Evolutionary conservation across 1,140 invertebrate species (phyloP).

Genomic region (Sweltsa coloradensis): DNA sequence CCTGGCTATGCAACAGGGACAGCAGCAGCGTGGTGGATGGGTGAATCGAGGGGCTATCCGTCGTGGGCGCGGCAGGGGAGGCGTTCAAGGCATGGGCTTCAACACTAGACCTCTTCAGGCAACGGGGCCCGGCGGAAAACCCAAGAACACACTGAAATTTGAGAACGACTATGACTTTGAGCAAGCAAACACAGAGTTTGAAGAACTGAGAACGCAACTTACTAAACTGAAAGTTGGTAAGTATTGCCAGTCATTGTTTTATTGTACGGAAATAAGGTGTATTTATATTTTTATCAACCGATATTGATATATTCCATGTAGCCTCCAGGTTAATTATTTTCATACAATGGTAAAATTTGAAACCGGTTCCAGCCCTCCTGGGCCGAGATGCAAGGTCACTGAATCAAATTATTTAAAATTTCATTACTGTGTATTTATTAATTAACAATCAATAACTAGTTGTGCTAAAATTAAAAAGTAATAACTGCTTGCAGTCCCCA

Average conservation of each 20-base stretch:
- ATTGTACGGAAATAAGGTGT: conserved; percentile 19
- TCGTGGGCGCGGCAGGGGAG: conserved; percentile 23
- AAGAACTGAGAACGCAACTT: conserved; percentile 76
- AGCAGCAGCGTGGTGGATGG: conserved; percentile 13
- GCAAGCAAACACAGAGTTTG: conserved; percentile 91
- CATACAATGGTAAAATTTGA: background rate
- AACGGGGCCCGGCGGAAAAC: conserved; percentile 23
- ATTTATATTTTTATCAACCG: conserved; percentile 11
- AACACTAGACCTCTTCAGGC: conserved; percentile 14
- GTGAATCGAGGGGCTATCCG: conserved; percentile 9
- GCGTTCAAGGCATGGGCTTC: conserved; percentile 21
- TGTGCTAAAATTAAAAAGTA: too few species aligned
- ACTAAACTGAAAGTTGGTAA: conserved; percentile 69
- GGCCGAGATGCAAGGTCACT: background rate
- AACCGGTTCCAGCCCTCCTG: background rate
- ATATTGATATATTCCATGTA: conserved; percentile 5
- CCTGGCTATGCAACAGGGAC: background rate
- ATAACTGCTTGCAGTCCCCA: too few species aligned
- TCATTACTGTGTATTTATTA: background rate
- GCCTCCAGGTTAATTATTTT: conserved; percentile 10
- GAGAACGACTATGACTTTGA: conserved; percentile 97
- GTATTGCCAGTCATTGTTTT: conserved; percentile 1
- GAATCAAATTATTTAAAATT: background rate
- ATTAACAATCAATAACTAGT: too few species aligned
- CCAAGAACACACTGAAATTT: conserved; percentile 75